phyloP scores from a whole-genome alignment of 2,797 vertebrate genomes.

The Poeciliopsis infans region DNA sequence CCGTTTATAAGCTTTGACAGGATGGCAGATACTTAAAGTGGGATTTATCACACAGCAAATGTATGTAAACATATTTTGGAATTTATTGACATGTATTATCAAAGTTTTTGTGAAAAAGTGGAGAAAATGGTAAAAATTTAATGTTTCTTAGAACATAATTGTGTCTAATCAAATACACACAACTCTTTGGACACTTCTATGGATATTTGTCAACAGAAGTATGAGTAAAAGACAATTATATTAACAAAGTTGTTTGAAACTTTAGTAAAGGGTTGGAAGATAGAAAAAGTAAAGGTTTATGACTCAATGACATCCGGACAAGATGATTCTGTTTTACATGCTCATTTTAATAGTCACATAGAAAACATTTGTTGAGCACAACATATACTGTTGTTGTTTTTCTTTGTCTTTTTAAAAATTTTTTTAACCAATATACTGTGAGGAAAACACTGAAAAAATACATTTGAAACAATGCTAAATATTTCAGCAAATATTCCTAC shows the following conservation, averaged over 20 bases:
- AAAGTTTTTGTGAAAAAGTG: no score
- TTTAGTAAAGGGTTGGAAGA: neutral
- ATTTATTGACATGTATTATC: no score
- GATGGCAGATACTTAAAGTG: no score
- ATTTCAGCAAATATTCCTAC: conserved; percentile 84
- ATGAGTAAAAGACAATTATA: neutral
- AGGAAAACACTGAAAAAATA: conserved; percentile 85
- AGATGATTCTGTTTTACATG: conserved; percentile 81
- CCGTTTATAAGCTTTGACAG: no score
- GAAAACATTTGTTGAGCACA: conserved; percentile 91
- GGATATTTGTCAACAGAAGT: neutral
- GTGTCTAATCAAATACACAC: neutral
- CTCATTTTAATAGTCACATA: conserved; percentile 95
- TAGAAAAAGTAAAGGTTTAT: neutral
- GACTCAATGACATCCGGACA: conserved; percentile 17
- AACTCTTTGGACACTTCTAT: neutral
- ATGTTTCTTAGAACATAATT: no score
- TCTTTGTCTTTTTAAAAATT: neutral
- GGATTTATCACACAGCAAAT: no score
- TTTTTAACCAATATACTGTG: conserved; percentile 86
- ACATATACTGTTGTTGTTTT: conserved; percentile 77
- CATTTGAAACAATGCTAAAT: conserved; percentile 87
- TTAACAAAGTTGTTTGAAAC: neutral
- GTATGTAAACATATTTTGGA: no score
- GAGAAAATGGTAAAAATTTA: no score